Percentiles rank a stretch among this genome's conserved stretches.
phyloP scores from a whole-genome alignment of 2,888 invertebrate species.

The Actias luna region DNA sequence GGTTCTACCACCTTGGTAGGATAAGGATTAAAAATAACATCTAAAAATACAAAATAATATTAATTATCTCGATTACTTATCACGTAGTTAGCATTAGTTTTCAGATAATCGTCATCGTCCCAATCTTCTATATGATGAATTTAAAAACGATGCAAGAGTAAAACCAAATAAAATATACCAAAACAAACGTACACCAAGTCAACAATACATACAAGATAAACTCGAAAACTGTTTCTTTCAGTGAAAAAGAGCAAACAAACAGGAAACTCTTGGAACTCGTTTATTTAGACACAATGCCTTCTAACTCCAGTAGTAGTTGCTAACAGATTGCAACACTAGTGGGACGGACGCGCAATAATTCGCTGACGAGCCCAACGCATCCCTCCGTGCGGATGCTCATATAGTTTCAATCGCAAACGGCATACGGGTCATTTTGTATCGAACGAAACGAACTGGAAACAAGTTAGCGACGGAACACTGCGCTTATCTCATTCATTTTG shows the following conservation, averaged over 20 bases:
- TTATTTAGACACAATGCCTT: background rate
- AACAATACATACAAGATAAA: too few relatives aligned
- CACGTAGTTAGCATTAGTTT: too few relatives aligned
- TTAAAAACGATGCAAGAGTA: too few relatives aligned
- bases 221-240: too few relatives aligned
- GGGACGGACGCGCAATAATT: constrained; percentile 14
- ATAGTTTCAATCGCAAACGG: background rate
- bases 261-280: background rate
- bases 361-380: background rate
- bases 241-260: background rate
- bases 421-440: background rate
- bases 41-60: too few relatives aligned
- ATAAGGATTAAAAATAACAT: too few relatives aligned
- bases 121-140: too few relatives aligned
- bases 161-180: too few relatives aligned
- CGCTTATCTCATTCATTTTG: constrained; percentile 50
- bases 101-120: too few relatives aligned
- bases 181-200: too few relatives aligned
- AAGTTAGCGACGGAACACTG: constrained; percentile 29
- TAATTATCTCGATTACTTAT: too few relatives aligned
- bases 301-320: background rate
- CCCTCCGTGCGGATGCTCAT: background rate
- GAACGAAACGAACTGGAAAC: background rate
- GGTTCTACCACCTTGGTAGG: too few relatives aligned
- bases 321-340: constrained; percentile 17